Conservation (phyloP, 2,113 vertebrate genomes). For the Bothrops jararaca region DNA sequence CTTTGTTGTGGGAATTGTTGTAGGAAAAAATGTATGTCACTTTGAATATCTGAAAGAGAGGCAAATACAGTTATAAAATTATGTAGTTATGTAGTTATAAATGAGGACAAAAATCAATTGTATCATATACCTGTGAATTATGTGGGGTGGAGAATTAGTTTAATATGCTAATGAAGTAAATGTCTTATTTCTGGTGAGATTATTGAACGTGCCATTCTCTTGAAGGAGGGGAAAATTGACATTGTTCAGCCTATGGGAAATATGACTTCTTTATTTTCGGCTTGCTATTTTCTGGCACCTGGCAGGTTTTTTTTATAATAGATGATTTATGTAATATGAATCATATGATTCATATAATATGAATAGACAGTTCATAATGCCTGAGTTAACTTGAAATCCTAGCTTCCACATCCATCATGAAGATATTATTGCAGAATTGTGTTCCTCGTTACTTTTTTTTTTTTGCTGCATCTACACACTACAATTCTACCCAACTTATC, state of each 20-base stretch:
- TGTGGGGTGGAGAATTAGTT: neutral
- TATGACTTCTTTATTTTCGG: neutral
- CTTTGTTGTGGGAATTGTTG: neutral
- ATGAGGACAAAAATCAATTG: neutral
- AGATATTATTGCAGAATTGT: neutral
- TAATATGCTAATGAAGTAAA: neutral
- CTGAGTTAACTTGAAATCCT: neutral
- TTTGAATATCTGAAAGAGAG: neutral
- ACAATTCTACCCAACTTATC: neutral
- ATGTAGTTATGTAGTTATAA: neutral
- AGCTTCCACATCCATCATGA: neutral
- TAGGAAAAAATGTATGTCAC: neutral
- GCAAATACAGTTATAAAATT: neutral
- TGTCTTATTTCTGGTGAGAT: neutral
- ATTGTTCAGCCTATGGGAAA: neutral
- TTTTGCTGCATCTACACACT: neutral
- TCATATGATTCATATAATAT: too few relatives aligned
- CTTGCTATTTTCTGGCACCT: neutral
- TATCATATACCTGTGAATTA: neutral
- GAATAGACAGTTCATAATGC: neutral
- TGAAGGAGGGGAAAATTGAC: neutral
- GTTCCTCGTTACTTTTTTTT: neutral
- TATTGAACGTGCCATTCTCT: neutral
- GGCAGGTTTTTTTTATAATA: neutral
- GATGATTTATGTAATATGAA: neutral